Conservation (phyloP, 2,113 vertebrate genomes). For the Nesogale talazaci region DNA sequence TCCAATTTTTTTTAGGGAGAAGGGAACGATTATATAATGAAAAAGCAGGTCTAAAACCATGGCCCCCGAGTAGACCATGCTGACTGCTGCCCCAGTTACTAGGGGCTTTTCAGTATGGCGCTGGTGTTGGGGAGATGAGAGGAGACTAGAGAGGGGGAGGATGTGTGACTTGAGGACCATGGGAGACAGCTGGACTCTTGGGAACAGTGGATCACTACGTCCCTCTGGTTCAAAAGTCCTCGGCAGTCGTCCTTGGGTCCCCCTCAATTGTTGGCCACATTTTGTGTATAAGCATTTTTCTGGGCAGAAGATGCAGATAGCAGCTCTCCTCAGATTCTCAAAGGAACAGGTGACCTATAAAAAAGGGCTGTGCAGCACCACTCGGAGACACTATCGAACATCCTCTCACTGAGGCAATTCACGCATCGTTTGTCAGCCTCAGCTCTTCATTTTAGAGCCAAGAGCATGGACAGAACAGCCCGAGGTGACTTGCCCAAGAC, state of each 20-base stretch:
- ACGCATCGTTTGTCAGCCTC: not conserved
- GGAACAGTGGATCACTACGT: not conserved
- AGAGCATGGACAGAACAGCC: constrained; percentile 30
- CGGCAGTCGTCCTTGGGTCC: not conserved
- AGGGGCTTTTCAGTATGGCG: not conserved
- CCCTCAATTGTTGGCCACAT: not conserved
- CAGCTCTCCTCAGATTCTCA: constrained; percentile 9
- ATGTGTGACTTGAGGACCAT: not conserved
- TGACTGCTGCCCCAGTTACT: not conserved
- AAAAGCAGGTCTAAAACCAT: constrained; percentile 19
- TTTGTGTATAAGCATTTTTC: not conserved
- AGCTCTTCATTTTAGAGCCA: constrained; percentile 30
- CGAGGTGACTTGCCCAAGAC: not conserved
- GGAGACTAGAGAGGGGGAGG: not conserved
- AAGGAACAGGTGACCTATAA: constrained; percentile 30
- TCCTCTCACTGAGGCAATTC: not conserved
- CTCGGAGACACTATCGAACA: not conserved
- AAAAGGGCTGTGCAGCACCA: not conserved
- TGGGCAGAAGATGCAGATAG: constrained; percentile 1
- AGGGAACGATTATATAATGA: not conserved
- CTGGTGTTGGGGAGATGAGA: not conserved
- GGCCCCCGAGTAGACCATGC: not conserved
- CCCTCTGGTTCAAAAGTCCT: not conserved
- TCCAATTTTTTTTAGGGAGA: not conserved
- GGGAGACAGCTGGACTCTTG: not conserved